phyloP scores from a whole-genome alignment of 2,888 invertebrate species.

The Germaria angustata region DNA sequence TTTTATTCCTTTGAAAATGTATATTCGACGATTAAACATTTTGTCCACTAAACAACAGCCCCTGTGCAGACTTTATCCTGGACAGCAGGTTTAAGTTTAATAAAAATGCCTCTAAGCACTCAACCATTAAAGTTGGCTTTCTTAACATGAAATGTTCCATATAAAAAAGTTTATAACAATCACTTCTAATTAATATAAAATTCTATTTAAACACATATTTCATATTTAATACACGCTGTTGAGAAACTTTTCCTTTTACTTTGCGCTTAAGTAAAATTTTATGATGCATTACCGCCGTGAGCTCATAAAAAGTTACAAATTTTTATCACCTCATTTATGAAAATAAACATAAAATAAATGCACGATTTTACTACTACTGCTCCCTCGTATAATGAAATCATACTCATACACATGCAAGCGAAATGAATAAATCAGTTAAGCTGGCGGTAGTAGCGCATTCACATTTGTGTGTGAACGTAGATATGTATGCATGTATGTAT shows the following conservation, averaged over 20 bases:
- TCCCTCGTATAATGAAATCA: neutral
- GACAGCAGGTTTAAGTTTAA: neutral
- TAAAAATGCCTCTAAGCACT: neutral
- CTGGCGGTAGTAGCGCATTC: neutral
- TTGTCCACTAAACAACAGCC: no score
- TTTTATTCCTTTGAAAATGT: no score
- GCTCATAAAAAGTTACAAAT: constrained; percentile 57
- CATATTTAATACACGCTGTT: neutral
- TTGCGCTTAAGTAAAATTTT: constrained; percentile 33
- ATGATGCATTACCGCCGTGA: constrained; percentile 19
- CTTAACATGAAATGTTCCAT: neutral
- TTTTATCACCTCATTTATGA: constrained; percentile 60
- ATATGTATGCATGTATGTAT: neutral
- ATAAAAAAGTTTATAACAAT: neutral
- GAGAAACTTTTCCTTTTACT: constrained; percentile 10
- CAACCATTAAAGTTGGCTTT: neutral
- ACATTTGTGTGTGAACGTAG: neutral
- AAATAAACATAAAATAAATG: constrained; percentile 54
- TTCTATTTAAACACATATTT: constrained; percentile 31
- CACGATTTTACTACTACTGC: constrained; percentile 13
- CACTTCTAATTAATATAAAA: constrained; percentile 39
- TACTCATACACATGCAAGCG: constrained; percentile 16
- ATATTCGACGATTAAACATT: no score
- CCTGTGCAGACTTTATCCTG: neutral
- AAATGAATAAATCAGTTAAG: neutral